Evolutionary conservation across 2,113 vertebrate species (phyloP).

Genomic region (Illadopsis cleaveri): DNA sequence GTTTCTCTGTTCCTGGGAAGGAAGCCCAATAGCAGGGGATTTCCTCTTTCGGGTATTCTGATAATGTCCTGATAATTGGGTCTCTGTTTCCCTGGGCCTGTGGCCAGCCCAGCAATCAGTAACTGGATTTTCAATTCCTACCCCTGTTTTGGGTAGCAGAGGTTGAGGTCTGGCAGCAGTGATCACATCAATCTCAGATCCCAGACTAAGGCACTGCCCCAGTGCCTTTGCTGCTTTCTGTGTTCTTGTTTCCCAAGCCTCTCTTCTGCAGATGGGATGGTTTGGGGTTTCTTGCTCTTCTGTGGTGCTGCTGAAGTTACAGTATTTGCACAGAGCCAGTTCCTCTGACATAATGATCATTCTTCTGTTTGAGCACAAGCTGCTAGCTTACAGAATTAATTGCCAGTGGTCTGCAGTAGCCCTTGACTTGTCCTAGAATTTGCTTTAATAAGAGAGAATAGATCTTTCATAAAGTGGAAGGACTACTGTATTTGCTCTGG

Average conservation of each 20-base stretch:
- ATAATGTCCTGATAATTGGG: not conserved
- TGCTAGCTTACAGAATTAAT: not conserved
- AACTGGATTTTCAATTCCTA: not conserved
- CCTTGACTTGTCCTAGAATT: not conserved
- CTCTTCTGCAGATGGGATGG: not conserved
- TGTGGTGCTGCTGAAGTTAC: not conserved
- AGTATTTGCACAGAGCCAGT: not conserved
- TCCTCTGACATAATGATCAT: not conserved
- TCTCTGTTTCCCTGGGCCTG: not conserved
- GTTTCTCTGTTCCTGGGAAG: not conserved
- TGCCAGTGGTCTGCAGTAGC: not conserved
- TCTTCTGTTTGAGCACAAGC: not conserved
- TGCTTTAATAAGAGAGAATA: not conserved
- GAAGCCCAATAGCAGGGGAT: not conserved
- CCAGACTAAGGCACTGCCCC: fast-evolving
- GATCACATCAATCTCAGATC: not conserved
- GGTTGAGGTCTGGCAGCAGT: not conserved
- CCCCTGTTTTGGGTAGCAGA: not conserved
- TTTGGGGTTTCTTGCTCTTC: not conserved
- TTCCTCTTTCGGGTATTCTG: not conserved
- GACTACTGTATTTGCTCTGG: not conserved
- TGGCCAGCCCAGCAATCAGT: not conserved
- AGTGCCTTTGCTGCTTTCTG: not conserved
- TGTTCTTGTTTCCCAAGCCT: not conserved
- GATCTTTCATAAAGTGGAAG: not conserved